These are phyloP conservation scores for Mimas tiliae DNA, from an alignment of 2,888 invertebrate genomes.

Conservation along the genomic window DNA sequence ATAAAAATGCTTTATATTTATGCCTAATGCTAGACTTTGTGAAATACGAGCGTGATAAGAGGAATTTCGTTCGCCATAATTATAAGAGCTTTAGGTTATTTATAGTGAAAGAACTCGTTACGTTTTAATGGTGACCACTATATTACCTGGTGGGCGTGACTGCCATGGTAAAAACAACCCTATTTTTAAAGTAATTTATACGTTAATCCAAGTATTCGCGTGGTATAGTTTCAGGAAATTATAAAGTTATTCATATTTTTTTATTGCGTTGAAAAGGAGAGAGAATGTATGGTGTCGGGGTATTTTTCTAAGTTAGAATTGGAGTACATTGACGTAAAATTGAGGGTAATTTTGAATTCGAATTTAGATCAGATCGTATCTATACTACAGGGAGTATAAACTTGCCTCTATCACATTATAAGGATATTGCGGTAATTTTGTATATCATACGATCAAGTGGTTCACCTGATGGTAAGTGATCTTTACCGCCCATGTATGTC, in stretches of 20 bases:
- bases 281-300: neutral
- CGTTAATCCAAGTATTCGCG: slow-evolving; percentile 47
- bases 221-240: slow-evolving; percentile 24
- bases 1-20: slow-evolving; percentile 18
- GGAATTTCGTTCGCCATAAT: slow-evolving; percentile 77
- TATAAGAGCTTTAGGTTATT: slow-evolving; percentile 74
- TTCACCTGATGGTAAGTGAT: too few relatives aligned
- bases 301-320: neutral
- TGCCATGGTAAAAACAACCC: slow-evolving; percentile 58
- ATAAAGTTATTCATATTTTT: slow-evolving; percentile 26
- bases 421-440: too few relatives aligned
- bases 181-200: slow-evolving; percentile 58
- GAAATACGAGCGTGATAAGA: slow-evolving; percentile 80
- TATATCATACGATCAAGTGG: too few relatives aligned
- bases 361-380: neutral
- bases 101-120: slow-evolving; percentile 76
- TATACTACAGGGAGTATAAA: too few relatives aligned
- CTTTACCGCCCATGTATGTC: too few relatives aligned
- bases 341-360: neutral
- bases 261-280: slow-evolving; percentile 22
- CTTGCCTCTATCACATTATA: too few relatives aligned
- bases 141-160: slow-evolving; percentile 73
- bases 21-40: slow-evolving; percentile 44
- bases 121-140: slow-evolving; percentile 79
- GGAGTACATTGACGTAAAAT: neutral